Evolutionary conservation across 2,888 invertebrate genomes (phyloP).

Genomic region (Acanthosepion pharaonis): DNA sequence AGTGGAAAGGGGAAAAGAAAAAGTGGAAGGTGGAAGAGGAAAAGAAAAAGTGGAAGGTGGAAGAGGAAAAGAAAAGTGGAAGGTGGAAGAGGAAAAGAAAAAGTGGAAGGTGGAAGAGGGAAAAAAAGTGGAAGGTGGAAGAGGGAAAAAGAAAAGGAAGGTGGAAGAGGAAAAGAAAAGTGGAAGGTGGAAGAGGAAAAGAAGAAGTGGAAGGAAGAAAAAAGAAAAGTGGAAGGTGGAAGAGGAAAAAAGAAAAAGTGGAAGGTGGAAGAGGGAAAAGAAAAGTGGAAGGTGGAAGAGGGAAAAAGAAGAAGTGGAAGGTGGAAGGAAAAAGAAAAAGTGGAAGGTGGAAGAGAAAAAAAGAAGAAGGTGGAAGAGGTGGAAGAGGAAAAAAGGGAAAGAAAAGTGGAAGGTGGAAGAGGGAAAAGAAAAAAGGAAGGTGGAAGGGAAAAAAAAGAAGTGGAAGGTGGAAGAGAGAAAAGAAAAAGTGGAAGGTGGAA

Average conservation of each 20-base stretch:
- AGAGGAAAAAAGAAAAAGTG: not conserved
- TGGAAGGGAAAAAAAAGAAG: no score
- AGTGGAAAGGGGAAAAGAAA: not conserved
- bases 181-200: not conserved
- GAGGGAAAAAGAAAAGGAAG: not conserved
- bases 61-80: no score
- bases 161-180: no score
- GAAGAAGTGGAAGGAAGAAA: not conserved
- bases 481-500: not conserved
- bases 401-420: not conserved
- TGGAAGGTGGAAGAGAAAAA: no score
- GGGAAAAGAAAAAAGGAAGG: no score
- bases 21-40: not conserved
- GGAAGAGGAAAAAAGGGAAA: not conserved
- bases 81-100: not conserved
- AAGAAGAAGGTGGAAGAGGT: not conserved
- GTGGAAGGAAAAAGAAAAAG: not conserved
- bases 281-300: not conserved
- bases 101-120: not conserved
- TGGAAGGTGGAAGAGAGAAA: not conserved
- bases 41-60: not conserved
- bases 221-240: not conserved
- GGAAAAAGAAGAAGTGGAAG: not conserved
- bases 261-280: not conserved
- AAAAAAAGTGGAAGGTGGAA: not conserved